Evolutionary conservation across 92 coral and sea anemone genomes (phyloP), one percentile per base, ranked within the genome.

Genomic region (Heliopora coerulea): DNA sequence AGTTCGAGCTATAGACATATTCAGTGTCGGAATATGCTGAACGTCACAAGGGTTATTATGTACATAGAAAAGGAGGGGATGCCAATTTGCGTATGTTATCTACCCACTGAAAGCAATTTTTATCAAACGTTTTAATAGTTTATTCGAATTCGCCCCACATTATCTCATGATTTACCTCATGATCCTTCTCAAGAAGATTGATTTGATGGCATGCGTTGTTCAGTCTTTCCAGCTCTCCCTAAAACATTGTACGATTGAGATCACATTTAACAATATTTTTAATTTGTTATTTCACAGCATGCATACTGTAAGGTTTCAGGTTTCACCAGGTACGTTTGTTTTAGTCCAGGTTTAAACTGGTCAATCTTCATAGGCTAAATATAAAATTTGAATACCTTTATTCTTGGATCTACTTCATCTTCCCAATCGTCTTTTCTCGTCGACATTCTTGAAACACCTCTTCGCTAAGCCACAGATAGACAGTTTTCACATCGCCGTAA

Each of bases 161-260:
- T n/a, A n/a, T n/a, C n/a, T n/a, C 6, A 12, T 37, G 12, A 46
- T 65, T 39, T 59, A 92, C 97, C 90, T 92, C 96, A 23, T 90
- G 84, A 42, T 89, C 97, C 69, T 92, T 89, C 54, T 92, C 97
- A 61, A 89, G 75, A 20, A 91, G 88, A 63, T 92, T 92, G 61
- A 92, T 92, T 73, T 85, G 92, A 34, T 87, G 83, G 13, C 96
- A 90, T 0, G 97, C 89, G 12, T 88, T 79, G 80, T 92, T 92
- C 7, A 92, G 82, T 10, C 96, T 75, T 34, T 92, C 97, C 25
- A 92, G 80, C 77, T 92, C 97, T 32, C 87, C 93, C 97, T 92
- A 15, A 34, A 62, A 54, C 17, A 79, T 31, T 37, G 68, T 17
- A 23, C 30, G 29, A 25, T 20, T n/a, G n/a, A 44, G 54, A 14